phyloP scores from a whole-genome alignment of 92 coral and sea anemone genomes.

The Heteractis magnifica region DNA sequence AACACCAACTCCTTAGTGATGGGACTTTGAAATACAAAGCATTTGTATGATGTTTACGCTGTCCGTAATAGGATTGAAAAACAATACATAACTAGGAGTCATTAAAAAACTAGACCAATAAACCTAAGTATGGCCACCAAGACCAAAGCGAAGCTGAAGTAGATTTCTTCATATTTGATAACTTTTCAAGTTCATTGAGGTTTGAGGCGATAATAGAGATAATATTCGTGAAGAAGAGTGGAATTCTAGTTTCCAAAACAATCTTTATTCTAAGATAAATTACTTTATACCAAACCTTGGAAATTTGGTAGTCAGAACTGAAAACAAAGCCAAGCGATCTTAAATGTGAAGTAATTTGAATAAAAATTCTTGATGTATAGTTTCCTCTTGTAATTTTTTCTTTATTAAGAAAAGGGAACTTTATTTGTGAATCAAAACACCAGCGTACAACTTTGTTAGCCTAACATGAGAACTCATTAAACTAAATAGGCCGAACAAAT shows the following conservation, averaged over 20 bases:
- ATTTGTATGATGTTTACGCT: slow-evolving; percentile 7
- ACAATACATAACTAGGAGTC: slow-evolving; percentile 7
- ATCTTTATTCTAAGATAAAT: not conserved
- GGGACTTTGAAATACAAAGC: not conserved
- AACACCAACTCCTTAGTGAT: not conserved
- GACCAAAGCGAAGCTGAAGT: slow-evolving; percentile 32
- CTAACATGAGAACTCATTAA: not conserved
- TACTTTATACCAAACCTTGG: not conserved
- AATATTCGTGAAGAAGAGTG: not conserved
- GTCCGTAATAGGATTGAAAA: slow-evolving; percentile 4
- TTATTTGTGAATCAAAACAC: not conserved
- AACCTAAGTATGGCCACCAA: not conserved
- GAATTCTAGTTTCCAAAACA: not conserved
- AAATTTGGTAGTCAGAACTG: not conserved
- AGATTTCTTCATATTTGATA: slow-evolving; percentile 1
- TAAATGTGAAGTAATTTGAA: too few relatives aligned
- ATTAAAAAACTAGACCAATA: slow-evolving; percentile 9
- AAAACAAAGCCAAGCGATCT: too few relatives aligned
- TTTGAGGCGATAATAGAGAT: not conserved
- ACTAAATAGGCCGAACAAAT: not conserved
- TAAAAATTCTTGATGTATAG: too few relatives aligned
- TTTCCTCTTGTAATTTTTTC: not conserved
- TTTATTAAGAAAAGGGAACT: not conserved
- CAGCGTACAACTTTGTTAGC: not conserved
- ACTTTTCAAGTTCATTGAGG: not conserved